Evolutionary conservation across 2,797 vertebrate genomes (phyloP), one percentile per base, ranked within the genome.

Genomic region (Octomys mimax): DNA sequence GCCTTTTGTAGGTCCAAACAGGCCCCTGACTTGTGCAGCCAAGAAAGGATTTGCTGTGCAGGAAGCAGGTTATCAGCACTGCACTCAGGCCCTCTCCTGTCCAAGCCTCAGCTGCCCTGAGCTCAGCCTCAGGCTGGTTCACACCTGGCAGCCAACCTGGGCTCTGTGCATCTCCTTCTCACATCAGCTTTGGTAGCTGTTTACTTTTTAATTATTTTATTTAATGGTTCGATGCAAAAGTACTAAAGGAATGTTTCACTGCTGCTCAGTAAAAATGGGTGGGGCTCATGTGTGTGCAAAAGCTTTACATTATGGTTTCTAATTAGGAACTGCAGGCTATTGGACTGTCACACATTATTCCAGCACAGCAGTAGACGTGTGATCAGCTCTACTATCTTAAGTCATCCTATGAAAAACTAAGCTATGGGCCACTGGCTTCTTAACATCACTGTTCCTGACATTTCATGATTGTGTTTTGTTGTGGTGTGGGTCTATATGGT

Each of bases 181-280:
- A 95, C 94, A 97, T 97, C 94, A 95, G 2, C 57, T 91, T 97
- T 96, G 96, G 91, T 89, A 80, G 24, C 33, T 57, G 64, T 31
- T 95, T 54, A 39, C 62, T 96, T 95, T 96, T 81, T 73, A 87
- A 83, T 87, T 71, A 93, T 89, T 92, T 62, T 88, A 95, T 97
- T 97, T 97, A 89, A 89, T 87, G 90, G 95, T 68, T 95, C 66
- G 28, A 97, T 97, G n/a, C 31, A 0, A 97, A 98, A 97, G 97
- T 96, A 94, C 88, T 0, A 0, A 83, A 98, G 98, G 97, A 98
- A 97, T 94, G 98, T 98, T 97, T 97, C 97, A 97, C 88, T 80
- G 24, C 33, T 97, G 36, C 91, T 97, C 94, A 96, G 94, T 97
- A 98, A 98, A 98, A 97, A 96, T 91, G 46, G 62, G 84, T 98